Percentiles rank a stretch among this genome's conserved stretches.
Conservation (phyloP, 2,888 invertebrate genomes). For the Limnephilus auricula region DNA sequence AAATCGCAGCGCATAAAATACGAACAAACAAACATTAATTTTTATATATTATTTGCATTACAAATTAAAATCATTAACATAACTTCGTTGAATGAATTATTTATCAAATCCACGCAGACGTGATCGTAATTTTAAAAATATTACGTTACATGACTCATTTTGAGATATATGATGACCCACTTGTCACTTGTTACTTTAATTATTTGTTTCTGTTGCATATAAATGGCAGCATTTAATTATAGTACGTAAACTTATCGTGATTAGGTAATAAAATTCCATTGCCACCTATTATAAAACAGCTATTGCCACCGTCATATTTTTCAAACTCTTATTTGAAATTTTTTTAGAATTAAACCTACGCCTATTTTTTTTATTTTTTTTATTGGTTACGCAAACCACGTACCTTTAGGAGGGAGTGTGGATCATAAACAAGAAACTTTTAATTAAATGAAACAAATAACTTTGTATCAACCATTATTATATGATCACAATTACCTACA, state of each 20-base stretch:
- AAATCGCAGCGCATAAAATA: too few species aligned
- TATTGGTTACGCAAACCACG: too few species aligned
- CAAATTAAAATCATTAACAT: neutral
- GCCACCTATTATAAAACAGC: too few species aligned
- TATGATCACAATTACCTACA: too few species aligned
- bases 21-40: too few species aligned
- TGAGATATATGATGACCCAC: neutral
- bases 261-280: neutral
- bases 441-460: too few species aligned
- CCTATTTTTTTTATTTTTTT: too few species aligned
- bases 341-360: too few species aligned
- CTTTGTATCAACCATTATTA: too few species aligned
- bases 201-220: neutral
- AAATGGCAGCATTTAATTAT: neutral
- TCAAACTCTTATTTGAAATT: too few species aligned
- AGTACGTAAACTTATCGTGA: neutral
- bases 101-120: neutral
- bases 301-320: too few species aligned
- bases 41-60: neutral
- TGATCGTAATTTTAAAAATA: neutral
- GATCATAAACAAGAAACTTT: neutral
- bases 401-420: neutral
- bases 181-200: neutral
- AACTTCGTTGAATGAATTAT: neutral
- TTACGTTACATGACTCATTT: neutral